Evolutionary conservation across 2,113 vertebrate genomes (phyloP).

Genomic region (Chiloscyllium plagiosum): DNA sequence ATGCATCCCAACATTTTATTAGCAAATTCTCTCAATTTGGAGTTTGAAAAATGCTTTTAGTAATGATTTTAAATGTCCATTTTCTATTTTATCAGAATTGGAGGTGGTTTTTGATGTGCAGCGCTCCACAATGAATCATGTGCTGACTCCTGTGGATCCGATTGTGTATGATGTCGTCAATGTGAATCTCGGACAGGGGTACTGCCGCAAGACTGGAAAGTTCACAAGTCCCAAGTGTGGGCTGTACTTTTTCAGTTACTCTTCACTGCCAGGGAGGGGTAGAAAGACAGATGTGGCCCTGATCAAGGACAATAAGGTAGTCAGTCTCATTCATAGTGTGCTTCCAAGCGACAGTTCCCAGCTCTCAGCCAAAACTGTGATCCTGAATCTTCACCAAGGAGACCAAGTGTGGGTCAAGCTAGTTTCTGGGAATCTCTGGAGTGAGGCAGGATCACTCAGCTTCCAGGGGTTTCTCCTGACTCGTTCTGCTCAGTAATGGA

Average conservation of each 20-base stretch:
- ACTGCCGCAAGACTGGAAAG: not conserved
- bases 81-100: not conserved
- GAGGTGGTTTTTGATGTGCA: not conserved
- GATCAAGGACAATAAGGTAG: not conserved
- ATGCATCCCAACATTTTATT: not conserved
- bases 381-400: not conserved
- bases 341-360: not conserved
- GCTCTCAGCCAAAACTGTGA: not conserved
- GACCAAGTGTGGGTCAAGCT: not conserved
- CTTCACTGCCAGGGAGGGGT: not conserved
- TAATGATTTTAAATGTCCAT: not conserved
- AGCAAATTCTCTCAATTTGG: not conserved
- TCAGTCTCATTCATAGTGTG: not conserved
- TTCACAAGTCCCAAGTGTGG: not conserved
- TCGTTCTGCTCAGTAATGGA: fast-evolving
- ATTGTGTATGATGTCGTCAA: not conserved
- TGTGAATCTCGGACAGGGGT: not conserved
- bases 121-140: not conserved
- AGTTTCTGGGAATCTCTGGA: not conserved
- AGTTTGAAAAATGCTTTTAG: not conserved
- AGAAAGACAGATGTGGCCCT: not conserved
- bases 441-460: not conserved
- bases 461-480: not conserved
- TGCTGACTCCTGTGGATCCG: not conserved
- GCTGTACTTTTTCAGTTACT: not conserved